A percentile compares a stretch with the other conserved stretches of the same genome.
These are phyloP conservation scores for Tromatobia lineatoria DNA, from an alignment of 2,888 invertebrate species.

Conservation along the genomic window DNA sequence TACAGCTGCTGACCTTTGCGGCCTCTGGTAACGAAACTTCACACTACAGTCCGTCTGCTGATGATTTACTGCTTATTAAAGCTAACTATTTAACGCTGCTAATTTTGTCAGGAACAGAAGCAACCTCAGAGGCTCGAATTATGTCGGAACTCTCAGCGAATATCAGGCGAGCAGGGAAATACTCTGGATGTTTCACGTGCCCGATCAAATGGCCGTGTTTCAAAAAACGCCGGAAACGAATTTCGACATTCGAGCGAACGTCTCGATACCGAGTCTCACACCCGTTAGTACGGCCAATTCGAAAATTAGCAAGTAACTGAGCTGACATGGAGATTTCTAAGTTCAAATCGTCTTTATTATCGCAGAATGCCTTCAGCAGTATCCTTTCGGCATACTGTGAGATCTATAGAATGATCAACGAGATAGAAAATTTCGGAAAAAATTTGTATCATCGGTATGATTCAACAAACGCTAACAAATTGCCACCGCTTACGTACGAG, in stretches of 20 bases:
- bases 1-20: conserved; percentile 84
- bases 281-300: conserved; percentile 71
- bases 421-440: conserved; percentile 83
- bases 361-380: conserved; percentile 79
- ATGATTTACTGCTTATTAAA: not conserved
- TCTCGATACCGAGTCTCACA: conserved; percentile 83
- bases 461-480: conserved; percentile 65
- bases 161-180: conserved; percentile 82
- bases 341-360: conserved; percentile 42
- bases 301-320: not conserved
- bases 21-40: conserved; percentile 81
- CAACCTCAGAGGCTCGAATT: conserved; percentile 68
- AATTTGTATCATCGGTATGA: conserved; percentile 76
- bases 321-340: not conserved
- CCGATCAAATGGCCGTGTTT: conserved; percentile 79
- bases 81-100: not conserved
- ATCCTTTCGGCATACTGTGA: conserved; percentile 78
- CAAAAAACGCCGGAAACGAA: conserved; percentile 70
- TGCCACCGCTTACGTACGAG: conserved; percentile 85
- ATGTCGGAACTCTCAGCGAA: conserved; percentile 80
- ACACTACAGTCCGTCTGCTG: not conserved
- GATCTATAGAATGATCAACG: conserved; percentile 79
- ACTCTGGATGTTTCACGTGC: conserved; percentile 82
- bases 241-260: conserved; percentile 75
- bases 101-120: conserved; percentile 75